Percentiles rank a stretch among this genome's conserved stretches.
phyloP scores from a whole-genome alignment of 37 sponge, comb jelly and placozoan species.

The Bolinopsis microptera region DNA sequence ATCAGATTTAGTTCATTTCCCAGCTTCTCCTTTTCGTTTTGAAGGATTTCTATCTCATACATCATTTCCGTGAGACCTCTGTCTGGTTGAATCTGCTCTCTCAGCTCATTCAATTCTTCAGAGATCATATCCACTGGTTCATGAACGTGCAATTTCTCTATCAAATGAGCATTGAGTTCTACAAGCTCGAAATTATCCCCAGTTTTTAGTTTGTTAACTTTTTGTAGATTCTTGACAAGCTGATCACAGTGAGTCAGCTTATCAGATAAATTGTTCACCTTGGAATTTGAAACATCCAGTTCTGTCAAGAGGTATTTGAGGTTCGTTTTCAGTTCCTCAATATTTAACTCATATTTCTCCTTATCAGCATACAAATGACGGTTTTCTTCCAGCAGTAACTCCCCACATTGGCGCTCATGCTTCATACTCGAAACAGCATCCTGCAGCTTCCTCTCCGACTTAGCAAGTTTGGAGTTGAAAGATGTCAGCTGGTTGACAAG shows the following conservation, averaged over 20 bases:
- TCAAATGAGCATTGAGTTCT: constrained; percentile 60
- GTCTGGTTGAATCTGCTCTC: constrained; percentile 56
- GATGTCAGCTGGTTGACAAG: constrained; percentile 21
- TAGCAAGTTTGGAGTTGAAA: constrained; percentile 14
- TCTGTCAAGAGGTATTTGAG: not conserved
- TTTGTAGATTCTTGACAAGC: constrained; percentile 51
- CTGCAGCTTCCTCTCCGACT: constrained; percentile 44
- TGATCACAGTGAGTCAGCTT: constrained; percentile 50
- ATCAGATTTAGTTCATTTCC: constrained; percentile 48
- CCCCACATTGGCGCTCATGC: constrained; percentile 64
- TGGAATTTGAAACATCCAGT: not conserved
- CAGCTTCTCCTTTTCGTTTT: constrained; percentile 40
- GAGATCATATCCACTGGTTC: constrained; percentile 61
- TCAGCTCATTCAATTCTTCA: constrained; percentile 35
- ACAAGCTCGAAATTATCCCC: constrained; percentile 47
- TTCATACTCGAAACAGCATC: constrained; percentile 45
- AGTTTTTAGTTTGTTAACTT: constrained; percentile 50
- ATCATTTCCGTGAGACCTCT: constrained; percentile 50
- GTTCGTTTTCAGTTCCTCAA: constrained; percentile 42
- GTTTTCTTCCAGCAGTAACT: constrained; percentile 44
- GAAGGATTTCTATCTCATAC: constrained; percentile 61
- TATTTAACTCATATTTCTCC: constrained; percentile 10
- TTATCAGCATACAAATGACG: constrained; percentile 52
- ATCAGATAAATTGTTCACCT: not conserved
- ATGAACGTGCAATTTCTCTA: constrained; percentile 54